phyloP scores from a whole-genome alignment of 2,113 vertebrate species.

The Terrapene triunguis region DNA sequence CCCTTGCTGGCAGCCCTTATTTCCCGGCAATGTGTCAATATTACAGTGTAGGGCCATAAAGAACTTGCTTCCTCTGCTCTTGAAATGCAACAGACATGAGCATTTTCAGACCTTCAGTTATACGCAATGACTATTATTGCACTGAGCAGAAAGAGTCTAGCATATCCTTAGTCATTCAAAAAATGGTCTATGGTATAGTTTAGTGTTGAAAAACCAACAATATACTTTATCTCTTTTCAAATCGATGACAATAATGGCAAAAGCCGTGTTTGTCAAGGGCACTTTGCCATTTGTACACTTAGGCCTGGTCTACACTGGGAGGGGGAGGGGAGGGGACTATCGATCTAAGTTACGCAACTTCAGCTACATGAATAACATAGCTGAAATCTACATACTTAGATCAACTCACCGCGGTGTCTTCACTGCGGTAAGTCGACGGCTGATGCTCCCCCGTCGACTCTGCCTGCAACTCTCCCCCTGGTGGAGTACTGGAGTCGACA shows the following conservation, averaged over 20 bases:
- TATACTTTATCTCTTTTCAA: background rate
- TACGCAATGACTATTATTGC: conserved; percentile 46
- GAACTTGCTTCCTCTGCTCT: background rate
- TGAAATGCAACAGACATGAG: conserved; percentile 7
- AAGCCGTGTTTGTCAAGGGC: background rate
- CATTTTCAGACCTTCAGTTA: conserved; percentile 25
- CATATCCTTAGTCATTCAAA: conserved; percentile 41
- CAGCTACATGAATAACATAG: no score
- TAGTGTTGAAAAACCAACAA: background rate
- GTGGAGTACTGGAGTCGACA: no score
- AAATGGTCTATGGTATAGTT: conserved; percentile 1
- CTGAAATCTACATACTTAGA: no score
- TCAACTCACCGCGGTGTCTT: no score
- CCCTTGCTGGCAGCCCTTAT: background rate
- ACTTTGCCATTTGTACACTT: background rate
- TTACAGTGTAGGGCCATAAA: background rate
- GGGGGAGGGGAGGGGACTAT: no score
- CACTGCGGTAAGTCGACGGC: no score
- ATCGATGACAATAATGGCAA: background rate
- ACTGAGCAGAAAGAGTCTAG: conserved; percentile 27
- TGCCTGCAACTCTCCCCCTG: no score
- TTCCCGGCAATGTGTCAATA: background rate
- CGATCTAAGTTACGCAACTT: no score
- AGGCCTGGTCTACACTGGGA: no score
- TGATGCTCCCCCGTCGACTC: no score